Base-by-base conservation (phyloP, 2,888 invertebrate species). In the Callimorpha dominula region DNA sequence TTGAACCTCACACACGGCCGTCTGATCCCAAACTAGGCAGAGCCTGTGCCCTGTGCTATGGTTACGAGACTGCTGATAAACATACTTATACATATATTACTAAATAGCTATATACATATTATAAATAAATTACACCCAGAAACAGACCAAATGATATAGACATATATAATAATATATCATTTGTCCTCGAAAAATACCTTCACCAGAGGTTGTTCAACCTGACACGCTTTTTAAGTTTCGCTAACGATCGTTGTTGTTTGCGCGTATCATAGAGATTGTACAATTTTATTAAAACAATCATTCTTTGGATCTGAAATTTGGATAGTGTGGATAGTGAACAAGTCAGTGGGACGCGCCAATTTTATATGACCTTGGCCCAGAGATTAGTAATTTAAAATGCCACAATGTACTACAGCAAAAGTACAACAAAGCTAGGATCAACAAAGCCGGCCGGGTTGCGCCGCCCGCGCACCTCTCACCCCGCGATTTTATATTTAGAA, bases 401-500 rank as follows among this genome's bases (percentile, higher is more conserved):
- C 67, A 73, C n/a, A 63, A 57, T 66, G 42, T 68, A 72, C 65
- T 67, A 79, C 69, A 77, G 71, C 70, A 81, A 79, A 78, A 78
- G 81, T 82, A 85, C 80, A 87, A 86, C 85, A 87, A 85, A 84
- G 86, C 84, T 85, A 84, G 78, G 78, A 83, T 84, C 83, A 87
- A 88, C 87, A 88, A 86, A 88, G 84, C 85, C 82, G 81, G 70
- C 68, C 65, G 75, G 72, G 72, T 60, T 81, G 74, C 70, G 71
- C 74, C 75, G 78, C 84, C 82, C 83, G 78, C 84, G 80, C 82
- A 69, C 86, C 76, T 57, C 76, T n/a, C 74, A 71, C 79, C 78
- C 83, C 84, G 79, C 78, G 65, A 50, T 14, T 72, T 83, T 89
- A 89, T 82, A 90, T 88, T 89, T 90, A 90, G 90, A 86, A 85